A percentile compares a stretch with the other conserved stretches of the same genome.
These are phyloP conservation scores for Sarcophaga bullata DNA, from an alignment of 1,140 invertebrate species.

Conservation along the genomic window DNA sequence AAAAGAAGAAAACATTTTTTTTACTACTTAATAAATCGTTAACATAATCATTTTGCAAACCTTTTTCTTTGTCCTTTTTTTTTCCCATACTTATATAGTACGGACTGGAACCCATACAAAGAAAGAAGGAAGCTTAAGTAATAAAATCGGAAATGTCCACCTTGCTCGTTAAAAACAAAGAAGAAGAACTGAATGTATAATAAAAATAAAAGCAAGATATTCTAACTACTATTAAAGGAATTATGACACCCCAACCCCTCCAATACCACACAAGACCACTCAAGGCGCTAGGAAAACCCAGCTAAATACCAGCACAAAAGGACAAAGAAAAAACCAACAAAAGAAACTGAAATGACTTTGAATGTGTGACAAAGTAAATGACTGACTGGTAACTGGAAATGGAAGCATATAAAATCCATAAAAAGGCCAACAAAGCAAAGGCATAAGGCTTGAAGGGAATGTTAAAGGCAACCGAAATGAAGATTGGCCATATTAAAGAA, in stretches of 20 bases:
- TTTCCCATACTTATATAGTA: background rate
- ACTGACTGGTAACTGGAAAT: no score
- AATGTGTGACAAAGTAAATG: background rate
- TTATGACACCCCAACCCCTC: slow-evolving; percentile 21
- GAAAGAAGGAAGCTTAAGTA: background rate
- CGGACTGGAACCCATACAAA: no score
- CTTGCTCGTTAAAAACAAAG: slow-evolving; percentile 26
- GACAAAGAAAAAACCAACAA: background rate
- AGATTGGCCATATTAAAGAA: slow-evolving; percentile 32
- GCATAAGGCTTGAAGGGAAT: background rate
- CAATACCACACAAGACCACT: background rate
- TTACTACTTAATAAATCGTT: slow-evolving; percentile 25
- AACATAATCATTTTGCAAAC: slow-evolving; percentile 6
- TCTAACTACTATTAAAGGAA: slow-evolving; percentile 10
- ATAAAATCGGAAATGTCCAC: slow-evolving; percentile 20
- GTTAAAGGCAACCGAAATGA: slow-evolving; percentile 4
- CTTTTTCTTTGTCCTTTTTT: background rate
- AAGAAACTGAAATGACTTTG: slow-evolving; percentile 18
- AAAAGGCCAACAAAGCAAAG: slow-evolving; percentile 3
- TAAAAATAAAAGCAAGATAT: no score
- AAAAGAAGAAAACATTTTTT: background rate
- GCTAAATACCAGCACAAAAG: background rate
- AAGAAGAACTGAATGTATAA: background rate
- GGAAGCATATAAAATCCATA: slow-evolving; percentile 16
- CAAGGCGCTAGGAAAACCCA: background rate